Base-by-base conservation (phyloP, 2,888 invertebrate species). In the Nezara viridula region DNA sequence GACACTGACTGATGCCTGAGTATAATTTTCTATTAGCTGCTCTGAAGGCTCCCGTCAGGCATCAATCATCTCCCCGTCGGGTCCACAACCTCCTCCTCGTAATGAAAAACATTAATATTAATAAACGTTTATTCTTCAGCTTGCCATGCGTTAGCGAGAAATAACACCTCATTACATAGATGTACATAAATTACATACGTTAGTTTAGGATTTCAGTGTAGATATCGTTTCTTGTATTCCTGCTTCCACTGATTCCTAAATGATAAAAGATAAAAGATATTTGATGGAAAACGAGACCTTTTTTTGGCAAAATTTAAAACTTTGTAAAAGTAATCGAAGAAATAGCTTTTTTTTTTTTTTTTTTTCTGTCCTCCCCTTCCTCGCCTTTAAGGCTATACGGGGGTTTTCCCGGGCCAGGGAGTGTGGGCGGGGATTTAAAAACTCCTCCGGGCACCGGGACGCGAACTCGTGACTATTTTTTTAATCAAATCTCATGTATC, bases 11-110 rank as follows among this genome's bases (percentile, higher is more conserved):
- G 81, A 81, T 81, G 81, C 40, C 81, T 40, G 81, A 81, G 81
- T 81, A 81, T 81, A 47, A 81, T 81, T 81, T 81, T 81, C 81
- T 81, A 81, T 81, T 81, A 81, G 81, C 81, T 44, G 81, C n/a
- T 44, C 44, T 81, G 44, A 81, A 73, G 66, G 66, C 44, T 47
- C 44, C 44, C 44, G 81, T 81, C 81, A 81, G 81, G 44, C 81
- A 81, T 81, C 81, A 81, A 81, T 81, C 81, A 81, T 24, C 1
- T n/a, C 24, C 21, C 44, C 40, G 81, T 24, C 44, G 81, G 44
- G 40, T 81, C 81, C 44, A n/a, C 81, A 81, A 40, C 81, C 81
- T 40, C 14, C 81, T 37, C 81, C 44, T 44, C 44, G 44, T 44
- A 81, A 40, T 40, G 44, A 47, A 81, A 81, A 81, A 81, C 81